Conservation (phyloP, 2,888 invertebrate genomes). For the Ormyrus nitidulus region DNA sequence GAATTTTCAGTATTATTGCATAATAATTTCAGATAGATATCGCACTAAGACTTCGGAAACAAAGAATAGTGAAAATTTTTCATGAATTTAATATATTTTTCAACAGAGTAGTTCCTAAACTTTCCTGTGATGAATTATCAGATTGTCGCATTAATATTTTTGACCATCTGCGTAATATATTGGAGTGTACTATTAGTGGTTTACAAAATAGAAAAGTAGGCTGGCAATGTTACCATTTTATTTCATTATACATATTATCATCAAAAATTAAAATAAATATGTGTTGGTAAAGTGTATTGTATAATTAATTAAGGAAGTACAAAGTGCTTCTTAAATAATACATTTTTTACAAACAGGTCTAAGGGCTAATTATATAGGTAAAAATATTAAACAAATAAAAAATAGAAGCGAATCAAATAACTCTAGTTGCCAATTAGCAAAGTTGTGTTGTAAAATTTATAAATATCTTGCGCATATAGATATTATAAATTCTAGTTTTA, state of each 20-base stretch:
- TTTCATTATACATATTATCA: constrained; percentile 25
- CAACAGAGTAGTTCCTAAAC: constrained; percentile 42
- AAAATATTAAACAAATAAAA: constrained; percentile 12
- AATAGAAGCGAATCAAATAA: constrained; percentile 26
- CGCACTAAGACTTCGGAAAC: background rate
- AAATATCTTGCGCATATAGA: constrained; percentile 4
- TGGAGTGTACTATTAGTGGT: background rate
- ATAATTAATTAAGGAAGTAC: constrained; percentile 37
- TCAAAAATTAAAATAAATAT: constrained; percentile 22
- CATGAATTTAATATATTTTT: constrained; percentile 6
- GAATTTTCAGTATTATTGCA: constrained; percentile 31
- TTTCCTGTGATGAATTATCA: constrained; percentile 42
- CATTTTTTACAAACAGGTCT: constrained; percentile 47
- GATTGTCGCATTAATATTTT: constrained; percentile 36
- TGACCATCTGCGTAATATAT: constrained; percentile 17
- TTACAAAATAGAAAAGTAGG: constrained; percentile 11
- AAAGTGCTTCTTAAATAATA: constrained; percentile 43
- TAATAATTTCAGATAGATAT: constrained; percentile 9
- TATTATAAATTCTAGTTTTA: constrained; percentile 11
- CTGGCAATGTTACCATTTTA: constrained; percentile 38
- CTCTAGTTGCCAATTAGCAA: constrained; percentile 50
- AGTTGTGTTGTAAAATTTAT: constrained; percentile 38
- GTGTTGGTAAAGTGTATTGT: constrained; percentile 28
- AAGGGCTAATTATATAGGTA: constrained; percentile 36
- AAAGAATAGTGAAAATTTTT: background rate